These are phyloP conservation scores for Notarius lentiginosus DNA, from an alignment of 2,113 vertebrate genomes.

Conservation along the genomic window DNA sequence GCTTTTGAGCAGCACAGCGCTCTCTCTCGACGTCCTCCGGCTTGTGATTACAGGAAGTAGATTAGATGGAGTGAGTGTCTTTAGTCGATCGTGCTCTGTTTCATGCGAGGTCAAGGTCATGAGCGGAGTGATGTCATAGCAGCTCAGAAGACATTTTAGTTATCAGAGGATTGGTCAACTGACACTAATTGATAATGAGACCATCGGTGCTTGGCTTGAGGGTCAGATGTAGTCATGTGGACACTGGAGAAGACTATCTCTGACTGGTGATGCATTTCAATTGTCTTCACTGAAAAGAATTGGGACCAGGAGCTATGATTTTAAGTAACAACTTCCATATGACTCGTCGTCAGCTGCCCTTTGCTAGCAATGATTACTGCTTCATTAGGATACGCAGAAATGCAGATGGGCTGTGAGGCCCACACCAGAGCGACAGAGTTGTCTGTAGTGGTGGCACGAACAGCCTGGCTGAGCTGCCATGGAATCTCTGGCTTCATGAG, in stretches of 20 bases:
- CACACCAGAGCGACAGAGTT: no score
- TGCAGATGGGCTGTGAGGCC: no score
- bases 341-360: no score
- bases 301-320: neutral
- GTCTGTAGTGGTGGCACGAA: no score
- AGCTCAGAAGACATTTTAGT: constrained; percentile 45
- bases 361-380: no score
- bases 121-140: constrained; percentile 47
- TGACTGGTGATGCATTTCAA: neutral
- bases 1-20: constrained; percentile 30
- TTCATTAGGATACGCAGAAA: no score
- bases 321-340: neutral
- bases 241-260: constrained; percentile 24
- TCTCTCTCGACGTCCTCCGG: constrained; percentile 24
- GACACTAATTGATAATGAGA: constrained; percentile 53
- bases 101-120: constrained; percentile 53
- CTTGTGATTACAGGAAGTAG: constrained; percentile 4
- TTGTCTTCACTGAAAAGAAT: neutral
- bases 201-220: constrained; percentile 32
- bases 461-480: no score
- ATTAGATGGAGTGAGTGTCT: constrained; percentile 14
- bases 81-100: constrained; percentile 16
- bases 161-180: constrained; percentile 51
- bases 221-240: constrained; percentile 54
- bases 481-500: no score